Evolutionary conservation across 2,888 invertebrate genomes (phyloP).

Genomic region (Cataglyphis rosenhaueri): DNA sequence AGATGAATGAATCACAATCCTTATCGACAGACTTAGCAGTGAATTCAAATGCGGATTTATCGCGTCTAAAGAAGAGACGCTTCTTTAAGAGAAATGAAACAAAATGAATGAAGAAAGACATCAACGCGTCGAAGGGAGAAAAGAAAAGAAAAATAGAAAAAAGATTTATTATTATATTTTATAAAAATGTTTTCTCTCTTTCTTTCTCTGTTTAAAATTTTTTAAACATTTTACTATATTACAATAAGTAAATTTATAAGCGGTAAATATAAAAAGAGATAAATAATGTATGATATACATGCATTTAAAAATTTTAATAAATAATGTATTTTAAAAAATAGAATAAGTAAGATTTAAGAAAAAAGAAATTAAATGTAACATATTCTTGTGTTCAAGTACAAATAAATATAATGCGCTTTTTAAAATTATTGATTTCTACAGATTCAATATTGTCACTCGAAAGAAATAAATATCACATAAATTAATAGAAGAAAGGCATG

Average conservation of each 20-base stretch:
- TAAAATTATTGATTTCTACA: not conserved
- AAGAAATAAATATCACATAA: conserved; percentile 6
- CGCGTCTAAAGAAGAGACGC: conserved; percentile 74
- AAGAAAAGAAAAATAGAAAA: conserved; percentile 61
- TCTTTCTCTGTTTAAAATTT: conserved; percentile 2
- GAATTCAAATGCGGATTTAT: conserved; percentile 80
- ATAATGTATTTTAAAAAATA: too few relatives aligned
- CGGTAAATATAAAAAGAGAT: not conserved
- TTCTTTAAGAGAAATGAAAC: conserved; percentile 63
- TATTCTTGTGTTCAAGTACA: not conserved
- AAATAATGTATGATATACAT: not conserved
- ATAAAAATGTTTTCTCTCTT: not conserved
- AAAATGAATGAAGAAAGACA: conserved; percentile 44
- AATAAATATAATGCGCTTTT: not conserved
- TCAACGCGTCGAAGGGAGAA: conserved; percentile 29
- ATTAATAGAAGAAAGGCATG: not conserved
- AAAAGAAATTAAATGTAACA: not conserved
- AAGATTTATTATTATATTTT: conserved; percentile 36
- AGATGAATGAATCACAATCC: conserved; percentile 46
- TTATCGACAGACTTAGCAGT: conserved; percentile 70
- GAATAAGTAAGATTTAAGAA: not conserved
- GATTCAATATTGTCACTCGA: not conserved
- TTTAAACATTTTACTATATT: not conserved
- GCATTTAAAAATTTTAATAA: not conserved
- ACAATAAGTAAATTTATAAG: not conserved